Conservation (phyloP, 2,797 vertebrate species). For the Lophius americanus region DNA sequence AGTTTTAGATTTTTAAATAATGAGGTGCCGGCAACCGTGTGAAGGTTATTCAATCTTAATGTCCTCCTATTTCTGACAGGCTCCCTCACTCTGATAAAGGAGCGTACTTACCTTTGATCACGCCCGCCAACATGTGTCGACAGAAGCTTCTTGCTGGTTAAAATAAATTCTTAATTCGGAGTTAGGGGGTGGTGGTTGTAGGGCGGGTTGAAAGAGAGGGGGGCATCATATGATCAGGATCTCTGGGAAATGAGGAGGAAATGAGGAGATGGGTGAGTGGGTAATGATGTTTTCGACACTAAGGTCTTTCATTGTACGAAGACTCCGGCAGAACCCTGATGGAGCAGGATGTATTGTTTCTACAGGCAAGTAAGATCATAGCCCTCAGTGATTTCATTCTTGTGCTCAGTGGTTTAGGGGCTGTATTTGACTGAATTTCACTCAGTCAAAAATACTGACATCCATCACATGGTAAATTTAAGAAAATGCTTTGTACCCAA, state of each 20-base stretch:
- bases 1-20: conserved; percentile 85
- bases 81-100: conserved; percentile 82
- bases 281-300: conserved; percentile 71
- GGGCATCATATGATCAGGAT: conserved; percentile 70
- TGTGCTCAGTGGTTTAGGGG: conserved; percentile 25
- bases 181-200: conserved; percentile 71
- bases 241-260: conserved; percentile 66
- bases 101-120: conserved; percentile 84
- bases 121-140: conserved; percentile 81
- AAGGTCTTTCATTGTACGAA: conserved; percentile 64
- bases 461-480: conserved; percentile 35
- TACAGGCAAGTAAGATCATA: conserved; percentile 46
- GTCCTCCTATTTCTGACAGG: conserved; percentile 83
- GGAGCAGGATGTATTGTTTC: conserved; percentile 42
- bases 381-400: conserved; percentile 47
- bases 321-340: conserved; percentile 48
- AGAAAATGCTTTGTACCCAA: conserved; percentile 36
- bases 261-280: conserved; percentile 64
- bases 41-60: conserved; percentile 89
- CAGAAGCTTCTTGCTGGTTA: conserved; percentile 82
- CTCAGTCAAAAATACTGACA: conserved; percentile 39
- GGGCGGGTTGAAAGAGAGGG: conserved; percentile 56
- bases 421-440: conserved; percentile 38
- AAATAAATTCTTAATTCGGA: conserved; percentile 86
- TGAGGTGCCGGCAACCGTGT: conserved; percentile 80